These are phyloP conservation scores for Luperina testacea DNA, from an alignment of 2,888 invertebrate species.

Conservation along the genomic window DNA sequence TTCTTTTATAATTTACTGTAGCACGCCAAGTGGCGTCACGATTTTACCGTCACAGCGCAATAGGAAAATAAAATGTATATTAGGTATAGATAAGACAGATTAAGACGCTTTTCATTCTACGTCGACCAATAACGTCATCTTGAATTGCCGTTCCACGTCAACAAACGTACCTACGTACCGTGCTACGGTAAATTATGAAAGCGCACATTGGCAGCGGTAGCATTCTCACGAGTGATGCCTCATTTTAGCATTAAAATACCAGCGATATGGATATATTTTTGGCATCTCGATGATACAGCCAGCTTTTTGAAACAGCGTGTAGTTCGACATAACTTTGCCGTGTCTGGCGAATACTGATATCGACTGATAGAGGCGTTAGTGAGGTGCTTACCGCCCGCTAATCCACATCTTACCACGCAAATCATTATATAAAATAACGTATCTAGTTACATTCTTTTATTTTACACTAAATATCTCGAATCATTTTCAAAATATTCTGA, in stretches of 20 bases:
- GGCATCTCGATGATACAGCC: conserved; percentile 8
- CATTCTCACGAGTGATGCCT: background rate
- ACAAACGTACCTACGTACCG: background rate
- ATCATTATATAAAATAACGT: conserved; percentile 5
- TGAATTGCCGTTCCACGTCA: background rate
- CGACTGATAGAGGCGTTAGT: background rate
- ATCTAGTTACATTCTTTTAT: conserved; percentile 6
- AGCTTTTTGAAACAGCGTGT: background rate
- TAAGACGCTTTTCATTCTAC: background rate
- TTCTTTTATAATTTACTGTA: background rate
- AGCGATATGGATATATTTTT: background rate
- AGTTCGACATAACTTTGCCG: background rate
- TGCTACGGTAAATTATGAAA: background rate
- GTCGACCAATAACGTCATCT: background rate
- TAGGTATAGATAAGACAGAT: too few species aligned
- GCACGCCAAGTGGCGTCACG: background rate
- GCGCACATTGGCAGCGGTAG: background rate
- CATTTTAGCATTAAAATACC: background rate
- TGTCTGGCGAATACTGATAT: background rate
- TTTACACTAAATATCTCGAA: conserved; percentile 3
- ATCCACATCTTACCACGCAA: conserved; percentile 5
- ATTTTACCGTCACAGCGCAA: background rate
- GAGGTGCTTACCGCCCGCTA: background rate
- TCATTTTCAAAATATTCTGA: conserved; percentile 15
- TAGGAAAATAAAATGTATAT: background rate